Evolutionary conservation across 2,797 vertebrate genomes (phyloP), one percentile per base, ranked within the genome.

Genomic region (Scleropages formosus): DNA sequence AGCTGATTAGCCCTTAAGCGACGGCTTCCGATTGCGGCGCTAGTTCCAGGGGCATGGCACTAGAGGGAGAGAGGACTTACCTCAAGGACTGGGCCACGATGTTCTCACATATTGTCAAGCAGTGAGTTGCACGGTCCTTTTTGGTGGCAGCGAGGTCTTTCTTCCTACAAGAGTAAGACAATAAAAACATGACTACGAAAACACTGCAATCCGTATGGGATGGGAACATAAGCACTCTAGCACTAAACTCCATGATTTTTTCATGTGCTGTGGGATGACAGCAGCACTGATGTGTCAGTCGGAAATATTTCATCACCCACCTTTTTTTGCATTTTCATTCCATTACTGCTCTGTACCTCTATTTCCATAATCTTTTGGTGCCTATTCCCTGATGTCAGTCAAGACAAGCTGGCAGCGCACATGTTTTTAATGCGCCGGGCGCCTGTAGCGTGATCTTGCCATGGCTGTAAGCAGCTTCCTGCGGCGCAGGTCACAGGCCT

Each of bases 31-130:
- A 61, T 24, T 20, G 56, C 68, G 18, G 39, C 3, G 20, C 6
- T 0, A 11, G 8, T 46, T 59, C 20, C 39, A 67, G 51, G 22
- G 51, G 18, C 8, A 18, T n/a, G 12, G 10, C 1, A 60, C 15
- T 56, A 0, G 20, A 8, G 13, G 49, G 10, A 11, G 69, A 4
- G 44, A 74, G 15, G 15, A 56, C 88, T 85, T 94, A 99, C 97
- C 97, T 98, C 84, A 98, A 89, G 47, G 96, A 97, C 82, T 98
- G 97, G 65, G 96, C 96, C 80, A 96, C 94, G 44, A 99, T 98
- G 84, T 96, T 99, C 87, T 98, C 97, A 84, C 96, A 98, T 92
- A 99, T 99, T 0, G 96, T 98, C 88, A 98, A 88, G 84, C 97
- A 98, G 74, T 99, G 96, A 78, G 93, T 96, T 83, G 98, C 96